Percentiles rank a stretch among this genome's conserved stretches.
Conservation (phyloP, 2,888 invertebrate species). For the Eupithecia tripunctaria region DNA sequence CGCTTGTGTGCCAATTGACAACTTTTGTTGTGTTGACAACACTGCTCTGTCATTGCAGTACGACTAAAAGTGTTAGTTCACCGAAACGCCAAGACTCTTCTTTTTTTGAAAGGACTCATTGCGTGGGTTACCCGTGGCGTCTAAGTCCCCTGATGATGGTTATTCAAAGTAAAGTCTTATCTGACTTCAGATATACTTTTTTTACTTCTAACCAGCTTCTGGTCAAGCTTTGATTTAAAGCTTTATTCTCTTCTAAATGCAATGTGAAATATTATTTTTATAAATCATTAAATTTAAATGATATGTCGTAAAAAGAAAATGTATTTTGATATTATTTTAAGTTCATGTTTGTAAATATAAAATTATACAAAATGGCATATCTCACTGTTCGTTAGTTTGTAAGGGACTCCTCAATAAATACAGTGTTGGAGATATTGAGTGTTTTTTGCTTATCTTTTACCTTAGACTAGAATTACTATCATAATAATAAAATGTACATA, state of each 20-base stretch:
- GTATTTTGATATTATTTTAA: conserved; percentile 83
- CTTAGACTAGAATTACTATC: not conserved
- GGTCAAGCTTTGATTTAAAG: not conserved
- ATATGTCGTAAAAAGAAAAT: conserved; percentile 49
- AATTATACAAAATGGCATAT: conserved; percentile 79
- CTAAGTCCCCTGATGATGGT: not conserved
- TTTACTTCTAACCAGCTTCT: not conserved
- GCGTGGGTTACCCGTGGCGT: not conserved
- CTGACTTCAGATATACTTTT: not conserved
- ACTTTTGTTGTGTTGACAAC: no score
- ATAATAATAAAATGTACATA: no score
- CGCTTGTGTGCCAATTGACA: no score
- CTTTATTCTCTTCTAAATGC: not conserved
- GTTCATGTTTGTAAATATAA: conserved; percentile 81
- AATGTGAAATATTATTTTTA: conserved; percentile 8
- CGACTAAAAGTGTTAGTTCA: no score
- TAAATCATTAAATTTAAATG: not conserved
- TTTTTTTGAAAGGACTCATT: no score
- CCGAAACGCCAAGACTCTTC: no score
- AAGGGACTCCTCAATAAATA: conserved; percentile 75
- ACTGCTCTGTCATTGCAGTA: no score
- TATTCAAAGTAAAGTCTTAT: not conserved
- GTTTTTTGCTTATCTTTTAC: conserved; percentile 52
- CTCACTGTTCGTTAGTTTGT: conserved; percentile 79
- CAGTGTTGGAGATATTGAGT: conserved; percentile 59